phyloP scores from a whole-genome alignment of 2,797 vertebrate genomes.

The Dendrocincla fuliginosa region DNA sequence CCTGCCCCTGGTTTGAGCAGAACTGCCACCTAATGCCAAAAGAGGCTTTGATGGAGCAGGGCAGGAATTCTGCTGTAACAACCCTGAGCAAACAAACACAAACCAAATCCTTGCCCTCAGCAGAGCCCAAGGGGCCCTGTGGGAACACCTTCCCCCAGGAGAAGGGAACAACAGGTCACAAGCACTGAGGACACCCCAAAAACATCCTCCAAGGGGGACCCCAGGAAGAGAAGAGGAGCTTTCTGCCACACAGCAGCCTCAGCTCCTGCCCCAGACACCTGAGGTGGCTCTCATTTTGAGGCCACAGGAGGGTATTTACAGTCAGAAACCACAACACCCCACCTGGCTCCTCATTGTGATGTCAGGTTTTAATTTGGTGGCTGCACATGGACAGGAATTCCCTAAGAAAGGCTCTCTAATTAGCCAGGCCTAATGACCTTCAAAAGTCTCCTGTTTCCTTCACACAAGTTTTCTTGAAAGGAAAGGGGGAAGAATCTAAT shows the following conservation, averaged over 20 bases:
- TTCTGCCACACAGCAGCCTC: neutral
- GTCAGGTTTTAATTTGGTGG: neutral
- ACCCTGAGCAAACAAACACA: neutral
- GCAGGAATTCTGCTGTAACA: neutral
- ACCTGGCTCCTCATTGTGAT: slow-evolving; percentile 27
- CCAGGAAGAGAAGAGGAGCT: neutral
- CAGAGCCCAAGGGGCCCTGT: accelerated
- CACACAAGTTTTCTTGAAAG: neutral
- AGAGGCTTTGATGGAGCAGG: neutral
- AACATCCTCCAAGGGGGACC: neutral
- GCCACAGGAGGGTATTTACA: slow-evolving; percentile 10
- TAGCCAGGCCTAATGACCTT: slow-evolving; percentile 16
- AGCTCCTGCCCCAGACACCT: slow-evolving; percentile 12
- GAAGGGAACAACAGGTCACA: neutral
- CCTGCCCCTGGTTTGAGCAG: neutral
- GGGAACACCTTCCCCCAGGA: neutral
- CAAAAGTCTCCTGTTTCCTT: neutral
- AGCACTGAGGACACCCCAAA: neutral
- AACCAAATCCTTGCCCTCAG: neutral
- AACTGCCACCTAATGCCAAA: neutral
- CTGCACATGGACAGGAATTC: neutral
- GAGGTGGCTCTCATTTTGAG: neutral
- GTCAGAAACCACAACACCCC: slow-evolving; percentile 19
- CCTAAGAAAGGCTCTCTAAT: slow-evolving; percentile 15
- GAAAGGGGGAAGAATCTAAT: neutral